Conservation (phyloP, 30 jellyfish, hydroid and myxozoan genomes). For the Sanderia malayensis region DNA sequence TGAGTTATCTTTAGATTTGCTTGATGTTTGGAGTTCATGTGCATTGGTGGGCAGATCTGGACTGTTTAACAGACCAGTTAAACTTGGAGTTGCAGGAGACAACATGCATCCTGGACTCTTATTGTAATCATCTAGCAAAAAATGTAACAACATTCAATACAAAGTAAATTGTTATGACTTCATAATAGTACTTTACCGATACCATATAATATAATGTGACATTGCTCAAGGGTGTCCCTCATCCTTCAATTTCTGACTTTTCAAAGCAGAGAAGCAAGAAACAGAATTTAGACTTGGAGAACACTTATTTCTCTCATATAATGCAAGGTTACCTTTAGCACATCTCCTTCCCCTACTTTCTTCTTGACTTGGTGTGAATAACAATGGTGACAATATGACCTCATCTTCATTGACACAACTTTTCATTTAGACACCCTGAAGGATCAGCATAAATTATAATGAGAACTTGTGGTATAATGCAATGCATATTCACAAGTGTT, state of each 20-base stretch:
- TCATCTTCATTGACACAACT: not conserved
- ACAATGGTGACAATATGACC: constrained; percentile 29
- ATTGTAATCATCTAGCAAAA: not conserved
- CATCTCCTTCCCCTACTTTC: constrained; percentile 25
- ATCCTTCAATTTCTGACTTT: too few relatives aligned
- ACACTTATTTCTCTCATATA: not conserved
- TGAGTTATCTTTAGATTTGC: constrained; percentile 25
- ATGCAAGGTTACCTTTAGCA: not conserved
- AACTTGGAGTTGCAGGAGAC: constrained; percentile 30
- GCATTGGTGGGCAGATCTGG: constrained; percentile 34
- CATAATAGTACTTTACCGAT: not conserved
- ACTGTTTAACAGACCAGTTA: not conserved
- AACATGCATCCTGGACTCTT: not conserved
- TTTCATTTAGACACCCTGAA: too few relatives aligned
- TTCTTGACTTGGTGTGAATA: constrained; percentile 43
- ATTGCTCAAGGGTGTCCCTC: not conserved
- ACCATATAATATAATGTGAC: not conserved
- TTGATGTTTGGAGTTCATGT: constrained; percentile 12
- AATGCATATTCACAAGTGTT: too few relatives aligned
- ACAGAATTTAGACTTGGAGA: too few relatives aligned
- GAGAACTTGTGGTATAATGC: too few relatives aligned
- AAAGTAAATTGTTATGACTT: not conserved
- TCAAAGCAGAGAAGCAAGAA: too few relatives aligned
- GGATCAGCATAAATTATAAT: too few relatives aligned
- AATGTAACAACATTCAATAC: not conserved